These are phyloP conservation scores for Pandemis heparana DNA, from an alignment of 2,888 invertebrate species.

Conservation along the genomic window DNA sequence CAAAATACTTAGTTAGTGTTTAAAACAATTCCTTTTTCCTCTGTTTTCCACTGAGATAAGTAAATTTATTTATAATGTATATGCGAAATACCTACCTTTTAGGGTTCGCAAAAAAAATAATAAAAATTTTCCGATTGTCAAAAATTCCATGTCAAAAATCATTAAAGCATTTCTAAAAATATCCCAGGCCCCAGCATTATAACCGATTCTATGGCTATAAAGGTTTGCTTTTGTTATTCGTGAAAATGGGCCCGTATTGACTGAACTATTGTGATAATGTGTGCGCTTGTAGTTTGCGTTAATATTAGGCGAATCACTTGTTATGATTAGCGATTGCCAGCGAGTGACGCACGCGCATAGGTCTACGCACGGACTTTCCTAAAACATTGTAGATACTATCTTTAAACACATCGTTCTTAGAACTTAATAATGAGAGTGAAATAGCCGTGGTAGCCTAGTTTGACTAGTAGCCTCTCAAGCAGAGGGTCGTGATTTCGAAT, in stretches of 20 bases:
- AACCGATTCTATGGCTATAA: background rate
- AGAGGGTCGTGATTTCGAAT: too few relatives aligned
- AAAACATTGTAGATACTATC: background rate
- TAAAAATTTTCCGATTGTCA: too few relatives aligned
- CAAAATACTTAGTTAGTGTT: too few relatives aligned
- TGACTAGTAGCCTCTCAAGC: too few relatives aligned
- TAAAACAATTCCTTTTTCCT: too few relatives aligned
- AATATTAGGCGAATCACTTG: conserved; percentile 55
- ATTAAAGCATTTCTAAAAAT: background rate
- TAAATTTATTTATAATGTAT: too few relatives aligned
- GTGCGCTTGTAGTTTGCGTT: conserved; percentile 46
- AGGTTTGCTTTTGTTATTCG: background rate
- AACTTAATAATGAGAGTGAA: background rate
- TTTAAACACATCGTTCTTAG: background rate
- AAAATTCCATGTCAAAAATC: background rate
- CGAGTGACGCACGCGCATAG: conserved; percentile 59
- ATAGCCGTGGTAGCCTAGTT: too few relatives aligned
- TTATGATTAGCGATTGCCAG: conserved; percentile 56
- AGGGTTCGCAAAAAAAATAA: too few relatives aligned
- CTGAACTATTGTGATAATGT: background rate
- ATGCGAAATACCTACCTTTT: too few relatives aligned
- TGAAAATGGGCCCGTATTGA: background rate
- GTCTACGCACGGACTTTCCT: conserved; percentile 14
- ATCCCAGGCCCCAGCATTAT: background rate
- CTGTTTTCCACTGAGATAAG: too few relatives aligned